Percentiles rank a stretch among this genome's conserved stretches.
Conservation (phyloP, 1,140 invertebrate species). For the Carcinoscorpius rotundicauda region DNA sequence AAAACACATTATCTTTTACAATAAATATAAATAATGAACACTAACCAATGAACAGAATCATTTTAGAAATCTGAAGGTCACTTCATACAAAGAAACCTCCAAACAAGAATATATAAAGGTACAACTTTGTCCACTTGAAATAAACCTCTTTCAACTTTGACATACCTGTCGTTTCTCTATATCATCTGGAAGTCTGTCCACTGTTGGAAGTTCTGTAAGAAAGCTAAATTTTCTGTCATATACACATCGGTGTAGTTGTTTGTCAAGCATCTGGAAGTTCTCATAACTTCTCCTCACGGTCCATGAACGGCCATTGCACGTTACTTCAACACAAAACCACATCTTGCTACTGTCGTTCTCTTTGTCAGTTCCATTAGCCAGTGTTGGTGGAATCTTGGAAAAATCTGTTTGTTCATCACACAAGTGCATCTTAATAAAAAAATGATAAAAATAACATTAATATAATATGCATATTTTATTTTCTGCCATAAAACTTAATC, state of each 20-base stretch:
- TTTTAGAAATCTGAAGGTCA: no score
- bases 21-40: no score
- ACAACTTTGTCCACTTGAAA: no score
- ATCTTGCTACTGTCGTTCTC: conserved; percentile 12
- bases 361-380: conserved; percentile 9
- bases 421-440: neutral
- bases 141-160: neutral
- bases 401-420: conserved; percentile 13
- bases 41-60: no score
- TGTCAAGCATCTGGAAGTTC: conserved; percentile 79
- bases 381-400: conserved; percentile 1
- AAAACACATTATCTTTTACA: no score
- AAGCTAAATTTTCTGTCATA: conserved; percentile 74
- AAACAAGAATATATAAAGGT: no score
- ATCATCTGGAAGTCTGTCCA: conserved; percentile 9
- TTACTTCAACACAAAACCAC: conserved; percentile 20
- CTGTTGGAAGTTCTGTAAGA: conserved; percentile 8
- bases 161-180: conserved; percentile 1
- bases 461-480: no score
- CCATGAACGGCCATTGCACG: conserved; percentile 31
- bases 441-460: no score
- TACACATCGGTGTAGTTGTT: conserved; percentile 87
- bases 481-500: no score
- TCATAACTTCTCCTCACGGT: conserved; percentile 34
- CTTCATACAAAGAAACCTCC: no score